Conservation (phyloP, 2,888 invertebrate genomes). For the Rotaria magnacalcarata region DNA sequence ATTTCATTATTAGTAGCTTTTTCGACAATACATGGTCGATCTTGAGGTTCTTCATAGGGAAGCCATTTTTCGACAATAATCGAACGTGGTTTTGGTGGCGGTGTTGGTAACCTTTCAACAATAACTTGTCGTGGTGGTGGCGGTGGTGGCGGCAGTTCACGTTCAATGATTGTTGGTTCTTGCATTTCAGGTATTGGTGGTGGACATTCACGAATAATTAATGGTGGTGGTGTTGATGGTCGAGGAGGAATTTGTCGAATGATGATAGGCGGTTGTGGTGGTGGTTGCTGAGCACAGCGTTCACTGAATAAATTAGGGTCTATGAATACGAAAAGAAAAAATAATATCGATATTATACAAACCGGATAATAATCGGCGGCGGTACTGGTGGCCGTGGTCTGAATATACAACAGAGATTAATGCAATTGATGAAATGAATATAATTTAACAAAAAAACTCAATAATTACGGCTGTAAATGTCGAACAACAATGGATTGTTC, state of each 20-base stretch:
- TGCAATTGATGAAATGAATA: no score
- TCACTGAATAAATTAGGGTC: neutral
- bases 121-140: slow-evolving; percentile 33
- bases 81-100: slow-evolving; percentile 14
- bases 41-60: slow-evolving; percentile 25
- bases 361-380: slow-evolving; percentile 32
- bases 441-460: neutral
- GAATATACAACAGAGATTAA: neutral
- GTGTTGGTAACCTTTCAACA: slow-evolving; percentile 16
- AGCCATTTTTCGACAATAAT: slow-evolving; percentile 35
- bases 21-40: slow-evolving; percentile 31
- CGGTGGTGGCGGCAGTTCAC: neutral
- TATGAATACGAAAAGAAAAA: neutral
- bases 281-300: neutral
- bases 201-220: slow-evolving; percentile 37
- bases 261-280: slow-evolving; percentile 18
- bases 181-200: neutral
- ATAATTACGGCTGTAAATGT: slow-evolving; percentile 30
- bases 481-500: slow-evolving; percentile 21
- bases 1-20: neutral
- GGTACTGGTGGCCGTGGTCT: neutral
- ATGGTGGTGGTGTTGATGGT: slow-evolving; percentile 19
- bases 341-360: neutral
- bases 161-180: slow-evolving; percentile 22
- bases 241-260: slow-evolving; percentile 21